Evolutionary conservation across 2,113 vertebrate genomes (phyloP).

Genomic region (Tylochromis polylepis): DNA sequence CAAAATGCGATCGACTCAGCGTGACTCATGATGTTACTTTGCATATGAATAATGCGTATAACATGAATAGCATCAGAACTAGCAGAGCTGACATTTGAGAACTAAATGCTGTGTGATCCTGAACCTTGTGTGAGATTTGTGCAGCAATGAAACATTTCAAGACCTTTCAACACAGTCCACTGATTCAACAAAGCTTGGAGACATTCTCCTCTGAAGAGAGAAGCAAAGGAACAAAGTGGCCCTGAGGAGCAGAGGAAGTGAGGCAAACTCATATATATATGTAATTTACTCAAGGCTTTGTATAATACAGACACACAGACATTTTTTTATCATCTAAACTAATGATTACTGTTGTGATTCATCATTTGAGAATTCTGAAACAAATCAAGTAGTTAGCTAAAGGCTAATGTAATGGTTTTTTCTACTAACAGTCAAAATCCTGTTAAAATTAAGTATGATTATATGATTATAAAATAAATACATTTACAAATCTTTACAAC

Average conservation of each 20-base stretch:
- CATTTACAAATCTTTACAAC: not conserved
- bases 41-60: not conserved
- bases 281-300: not conserved
- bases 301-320: not conserved
- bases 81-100: constrained; percentile 16
- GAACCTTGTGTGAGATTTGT: not conserved
- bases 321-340: not conserved
- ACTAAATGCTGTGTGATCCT: not conserved
- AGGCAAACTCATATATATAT: not conserved
- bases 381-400: no score
- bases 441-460: not conserved
- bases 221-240: not conserved
- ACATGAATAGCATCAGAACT: not conserved
- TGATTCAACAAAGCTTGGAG: not conserved
- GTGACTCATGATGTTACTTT: constrained; percentile 15
- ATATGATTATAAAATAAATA: not conserved
- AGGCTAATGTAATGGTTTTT: not conserved
- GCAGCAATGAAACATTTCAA: not conserved
- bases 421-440: not conserved
- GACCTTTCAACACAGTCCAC: not conserved
- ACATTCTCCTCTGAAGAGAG: not conserved
- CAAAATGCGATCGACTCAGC: not conserved
- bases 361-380: not conserved
- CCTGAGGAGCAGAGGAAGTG: not conserved
- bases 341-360: not conserved